Evolutionary conservation across 92 coral and sea anemone genomes (phyloP), one percentile per base, ranked within the genome.

Genomic region (Chrysogorgia sp.): DNA sequence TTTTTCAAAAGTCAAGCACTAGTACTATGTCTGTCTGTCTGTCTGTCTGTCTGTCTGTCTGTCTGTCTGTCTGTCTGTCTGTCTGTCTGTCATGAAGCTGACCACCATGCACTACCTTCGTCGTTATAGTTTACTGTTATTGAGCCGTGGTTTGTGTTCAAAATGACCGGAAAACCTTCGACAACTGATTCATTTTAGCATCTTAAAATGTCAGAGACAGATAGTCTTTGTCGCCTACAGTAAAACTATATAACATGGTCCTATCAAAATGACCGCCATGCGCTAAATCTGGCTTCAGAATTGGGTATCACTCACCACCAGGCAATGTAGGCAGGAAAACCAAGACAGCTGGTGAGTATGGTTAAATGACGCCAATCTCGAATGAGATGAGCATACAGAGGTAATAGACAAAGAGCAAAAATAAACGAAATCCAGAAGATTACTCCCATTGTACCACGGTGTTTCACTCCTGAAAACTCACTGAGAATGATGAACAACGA

Each of bases 271-370:
- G n/a, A n/a, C n/a, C n/a, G n/a, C n/a, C n/a, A n/a, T n/a, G n/a
- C n/a, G n/a, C n/a, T n/a, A n/a, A n/a, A n/a, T n/a, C n/a, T 43
- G 26, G 6, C 1, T 3, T 8, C 15, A 40, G 77, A 71, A 57
- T n/a, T n/a, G n/a, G n/a, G n/a, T n/a, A n/a, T n/a, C n/a, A 86
- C 90, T 66, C 68, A 86, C 90, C 84, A 86, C 87, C 87, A 86
- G 53, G 74, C 67, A 13, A 86, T 45, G 41, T 83, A 23, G 14
- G 79, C 74, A 29, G 87, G 87, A 53, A 86, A 10, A 59, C 84
- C 90, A 41, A 84, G 72, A 1, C 65, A 77, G 5, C 79, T 57
- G 1, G 80, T 63, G 7, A 79, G 69, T 40, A 86, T 82, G 22
- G 83, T 45, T 21, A 83, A 74, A 45, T 56, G 77, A 34, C 87